Percentiles rank a stretch among this genome's conserved stretches.
phyloP scores from a whole-genome alignment of 2,113 vertebrate species.

The Lichenostomus cassidix region DNA sequence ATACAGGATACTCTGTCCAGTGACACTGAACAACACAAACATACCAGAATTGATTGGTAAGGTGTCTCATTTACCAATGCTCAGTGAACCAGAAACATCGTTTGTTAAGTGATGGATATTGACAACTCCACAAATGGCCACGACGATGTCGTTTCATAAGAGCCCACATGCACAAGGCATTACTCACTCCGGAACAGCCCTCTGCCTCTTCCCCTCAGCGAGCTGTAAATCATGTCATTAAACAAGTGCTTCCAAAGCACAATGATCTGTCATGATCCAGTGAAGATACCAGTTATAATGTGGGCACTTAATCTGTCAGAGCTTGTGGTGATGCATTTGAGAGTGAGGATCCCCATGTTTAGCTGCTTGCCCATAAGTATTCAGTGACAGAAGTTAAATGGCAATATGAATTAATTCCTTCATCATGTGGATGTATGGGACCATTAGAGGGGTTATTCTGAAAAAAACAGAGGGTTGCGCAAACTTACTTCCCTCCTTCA shows the following conservation, averaged over 20 bases:
- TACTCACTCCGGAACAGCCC: neutral
- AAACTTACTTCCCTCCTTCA: neutral
- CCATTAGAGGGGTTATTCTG: neutral
- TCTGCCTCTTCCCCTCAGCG: constrained; percentile 22
- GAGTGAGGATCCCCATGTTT: constrained; percentile 37
- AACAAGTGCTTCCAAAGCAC: constrained; percentile 52
- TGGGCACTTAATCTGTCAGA: constrained; percentile 40
- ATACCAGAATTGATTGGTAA: neutral
- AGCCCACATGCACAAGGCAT: neutral
- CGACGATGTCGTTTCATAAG: neutral
- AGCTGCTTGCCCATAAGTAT: constrained; percentile 12
- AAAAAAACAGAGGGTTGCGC: neutral
- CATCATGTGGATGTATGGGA: constrained; percentile 8
- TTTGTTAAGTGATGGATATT: constrained; percentile 57
- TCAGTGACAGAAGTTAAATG: constrained; percentile 35
- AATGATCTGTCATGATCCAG: constrained; percentile 61
- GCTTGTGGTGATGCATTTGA: constrained; percentile 31
- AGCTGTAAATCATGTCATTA: constrained; percentile 66
- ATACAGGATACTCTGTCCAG: neutral
- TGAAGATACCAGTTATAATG: constrained; percentile 36
- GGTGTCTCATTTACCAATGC: constrained; percentile 32
- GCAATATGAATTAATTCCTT: constrained; percentile 40
- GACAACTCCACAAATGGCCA: constrained; percentile 46
- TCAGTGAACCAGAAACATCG: constrained; percentile 34
- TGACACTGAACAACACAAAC: constrained; percentile 28